Evolutionary conservation across 2,113 vertebrate species (phyloP).

Genomic region (Ailurus styani): DNA sequence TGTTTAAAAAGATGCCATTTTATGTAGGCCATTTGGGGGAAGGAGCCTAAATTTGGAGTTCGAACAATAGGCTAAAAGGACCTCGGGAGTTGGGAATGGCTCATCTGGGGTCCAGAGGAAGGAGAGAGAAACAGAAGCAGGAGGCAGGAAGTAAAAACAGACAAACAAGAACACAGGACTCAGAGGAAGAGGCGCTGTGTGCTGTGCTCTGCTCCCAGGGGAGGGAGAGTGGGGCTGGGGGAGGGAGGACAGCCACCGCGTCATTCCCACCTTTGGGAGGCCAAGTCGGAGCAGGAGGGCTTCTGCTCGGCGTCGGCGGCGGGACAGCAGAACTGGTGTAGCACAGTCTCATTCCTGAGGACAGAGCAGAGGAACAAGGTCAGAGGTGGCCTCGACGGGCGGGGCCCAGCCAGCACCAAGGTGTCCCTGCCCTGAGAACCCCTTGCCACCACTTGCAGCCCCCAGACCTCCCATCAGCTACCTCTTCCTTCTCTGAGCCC

Average conservation of each 20-base stretch:
- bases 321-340: constrained; percentile 99
- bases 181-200: background rate
- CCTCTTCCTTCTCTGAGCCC: background rate
- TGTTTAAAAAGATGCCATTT: background rate
- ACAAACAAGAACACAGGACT: background rate
- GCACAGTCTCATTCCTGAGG: constrained; percentile 94
- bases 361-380: constrained; percentile 69
- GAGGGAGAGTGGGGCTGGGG: background rate
- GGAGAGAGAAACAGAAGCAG: background rate
- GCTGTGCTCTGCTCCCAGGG: background rate
- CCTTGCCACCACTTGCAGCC: background rate
- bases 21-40: background rate
- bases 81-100: background rate
- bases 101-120: background rate
- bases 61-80: background rate
- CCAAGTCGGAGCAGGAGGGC: constrained; percentile 78
- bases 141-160: background rate
- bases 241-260: background rate
- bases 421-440: background rate
- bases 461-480: background rate
- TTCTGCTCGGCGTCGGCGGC: constrained; percentile 94
- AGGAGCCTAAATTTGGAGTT: background rate
- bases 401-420: background rate
- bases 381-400: background rate
- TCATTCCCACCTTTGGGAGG: constrained; percentile 80